phyloP scores from a whole-genome alignment of 2,888 invertebrate species.

The Drosophila flavopinicola region DNA sequence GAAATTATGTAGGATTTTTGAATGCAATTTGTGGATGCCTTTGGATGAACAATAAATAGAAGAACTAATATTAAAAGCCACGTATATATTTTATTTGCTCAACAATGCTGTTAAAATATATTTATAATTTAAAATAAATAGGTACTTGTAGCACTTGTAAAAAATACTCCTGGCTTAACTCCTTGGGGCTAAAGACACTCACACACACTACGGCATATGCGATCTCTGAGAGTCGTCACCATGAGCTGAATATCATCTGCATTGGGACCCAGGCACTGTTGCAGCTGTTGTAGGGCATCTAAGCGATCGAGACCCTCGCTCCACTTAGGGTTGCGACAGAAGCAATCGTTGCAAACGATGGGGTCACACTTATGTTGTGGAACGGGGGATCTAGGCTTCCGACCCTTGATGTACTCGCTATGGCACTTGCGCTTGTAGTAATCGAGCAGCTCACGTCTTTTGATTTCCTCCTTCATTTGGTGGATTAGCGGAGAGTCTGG shows the following conservation, averaged over 20 bases:
- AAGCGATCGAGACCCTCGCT: constrained; percentile 19
- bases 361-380: constrained; percentile 29
- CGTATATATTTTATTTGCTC: too few relatives aligned
- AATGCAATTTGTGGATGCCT: neutral
- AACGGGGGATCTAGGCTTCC: neutral
- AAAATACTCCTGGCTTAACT: neutral
- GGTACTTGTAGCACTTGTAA: neutral
- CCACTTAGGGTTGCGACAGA: constrained; percentile 17
- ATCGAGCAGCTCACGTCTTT: constrained; percentile 16
- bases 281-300: constrained; percentile 38
- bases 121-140: neutral
- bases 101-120: neutral
- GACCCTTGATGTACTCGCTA: constrained; percentile 5
- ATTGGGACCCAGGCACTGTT: constrained; percentile 3
- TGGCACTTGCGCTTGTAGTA: constrained; percentile 28
- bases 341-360: constrained; percentile 7
- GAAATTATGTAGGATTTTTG: too few relatives aligned
- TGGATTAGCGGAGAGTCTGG: constrained; percentile 48
- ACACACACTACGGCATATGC: constrained; percentile 21
- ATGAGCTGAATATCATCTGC: neutral
- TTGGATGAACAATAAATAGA: neutral
- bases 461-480: constrained; percentile 33
- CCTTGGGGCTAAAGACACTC: neutral
- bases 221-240: constrained; percentile 18
- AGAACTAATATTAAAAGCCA: neutral